A percentile compares a stretch with the other conserved stretches of the same genome.
phyloP scores from a whole-genome alignment of 2,888 invertebrate species.

The Eurytoma adleriae region DNA sequence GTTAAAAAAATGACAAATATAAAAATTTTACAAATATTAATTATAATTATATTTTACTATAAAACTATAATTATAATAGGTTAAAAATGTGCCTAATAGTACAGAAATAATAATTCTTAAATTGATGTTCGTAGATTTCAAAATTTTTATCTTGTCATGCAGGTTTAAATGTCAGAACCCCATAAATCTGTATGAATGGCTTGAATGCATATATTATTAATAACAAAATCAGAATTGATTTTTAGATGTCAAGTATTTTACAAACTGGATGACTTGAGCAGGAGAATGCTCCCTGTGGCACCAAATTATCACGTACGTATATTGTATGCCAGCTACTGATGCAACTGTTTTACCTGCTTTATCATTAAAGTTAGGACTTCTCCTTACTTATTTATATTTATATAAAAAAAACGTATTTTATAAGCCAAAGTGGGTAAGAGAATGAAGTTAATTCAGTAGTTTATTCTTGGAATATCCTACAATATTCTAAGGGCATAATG shows the following conservation, averaged over 20 bases:
- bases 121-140: neutral
- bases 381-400: slow-evolving; percentile 36
- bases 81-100: too few species aligned
- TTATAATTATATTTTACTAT: neutral
- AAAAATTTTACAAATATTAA: slow-evolving; percentile 37
- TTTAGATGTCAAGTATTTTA: slow-evolving; percentile 75
- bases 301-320: slow-evolving; percentile 74
- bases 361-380: slow-evolving; percentile 40
- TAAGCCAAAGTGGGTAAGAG: slow-evolving; percentile 59
- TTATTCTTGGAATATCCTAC: slow-evolving; percentile 67
- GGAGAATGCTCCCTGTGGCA: slow-evolving; percentile 73
- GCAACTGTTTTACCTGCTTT: slow-evolving; percentile 65
- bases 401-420: slow-evolving; percentile 34
- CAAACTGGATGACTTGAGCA: slow-evolving; percentile 74
- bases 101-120: too few species aligned
- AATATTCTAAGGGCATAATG: slow-evolving; percentile 69
- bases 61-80: slow-evolving; percentile 8
- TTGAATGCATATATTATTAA: slow-evolving; percentile 75
- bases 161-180: slow-evolving; percentile 58
- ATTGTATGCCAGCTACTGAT: slow-evolving; percentile 73
- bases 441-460: slow-evolving; percentile 72
- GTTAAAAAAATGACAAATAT: slow-evolving; percentile 59
- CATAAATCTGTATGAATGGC: slow-evolving; percentile 71
- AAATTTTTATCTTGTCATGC: slow-evolving; percentile 54
- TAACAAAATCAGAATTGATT: slow-evolving; percentile 75